Evolutionary conservation across 2,797 vertebrate species (phyloP).

Genomic region (Kryptolebias ocellatus): DNA sequence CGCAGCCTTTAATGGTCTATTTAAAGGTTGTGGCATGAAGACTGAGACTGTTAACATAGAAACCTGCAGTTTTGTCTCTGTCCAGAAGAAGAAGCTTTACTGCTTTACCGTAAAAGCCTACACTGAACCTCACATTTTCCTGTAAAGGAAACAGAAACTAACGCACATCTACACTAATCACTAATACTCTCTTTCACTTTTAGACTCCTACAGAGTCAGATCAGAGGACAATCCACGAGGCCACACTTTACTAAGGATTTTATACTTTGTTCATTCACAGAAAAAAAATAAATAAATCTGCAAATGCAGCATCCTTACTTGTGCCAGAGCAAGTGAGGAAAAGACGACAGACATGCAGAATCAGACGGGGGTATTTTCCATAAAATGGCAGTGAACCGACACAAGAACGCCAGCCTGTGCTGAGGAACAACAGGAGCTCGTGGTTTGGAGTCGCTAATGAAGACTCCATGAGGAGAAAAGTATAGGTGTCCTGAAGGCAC

Average conservation of each 20-base stretch:
- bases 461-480: conserved; percentile 29
- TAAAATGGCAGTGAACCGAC: neutral
- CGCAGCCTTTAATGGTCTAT: conserved; percentile 49
- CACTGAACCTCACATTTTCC: conserved; percentile 15
- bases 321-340: neutral
- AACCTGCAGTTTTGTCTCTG: conserved; percentile 48
- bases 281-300: conserved; percentile 51
- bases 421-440: conserved; percentile 18
- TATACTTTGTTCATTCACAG: neutral
- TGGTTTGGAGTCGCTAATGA: conserved; percentile 38
- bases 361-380: neutral
- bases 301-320: conserved; percentile 48
- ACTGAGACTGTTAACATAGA: conserved; percentile 31
- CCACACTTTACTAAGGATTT: conserved; percentile 5
- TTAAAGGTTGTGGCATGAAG: conserved; percentile 41
- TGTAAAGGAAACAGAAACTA: conserved; percentile 4
- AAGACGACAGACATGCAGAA: neutral
- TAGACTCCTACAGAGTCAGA: conserved; percentile 39
- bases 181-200: conserved; percentile 16
- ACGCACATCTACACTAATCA: neutral
- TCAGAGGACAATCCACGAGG: conserved; percentile 52
- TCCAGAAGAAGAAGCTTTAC: conserved; percentile 21
- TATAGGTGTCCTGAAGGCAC: conserved; percentile 39
- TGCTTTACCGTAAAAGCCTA: conserved; percentile 21
- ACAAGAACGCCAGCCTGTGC: conserved; percentile 3